Evolutionary conservation across 2,113 vertebrate species (phyloP), one percentile per base, ranked within the genome.

Genomic region (Montifringilla adamsi): DNA sequence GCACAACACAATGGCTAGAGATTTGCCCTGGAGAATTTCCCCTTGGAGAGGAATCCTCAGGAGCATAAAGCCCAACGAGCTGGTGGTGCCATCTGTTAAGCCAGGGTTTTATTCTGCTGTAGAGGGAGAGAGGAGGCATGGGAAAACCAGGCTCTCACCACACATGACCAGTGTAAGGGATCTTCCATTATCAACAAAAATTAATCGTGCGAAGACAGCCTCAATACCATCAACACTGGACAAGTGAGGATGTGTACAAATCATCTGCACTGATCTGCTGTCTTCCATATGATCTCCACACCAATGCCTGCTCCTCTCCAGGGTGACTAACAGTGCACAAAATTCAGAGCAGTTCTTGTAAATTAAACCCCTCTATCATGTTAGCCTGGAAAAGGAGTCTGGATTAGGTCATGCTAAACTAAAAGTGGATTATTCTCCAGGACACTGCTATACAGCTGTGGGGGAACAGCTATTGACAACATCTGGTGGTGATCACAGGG

Each of bases 51-150:
- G 60, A 92, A 78, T 75, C 94, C 90, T 86, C 83, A 86, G 88
- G 90, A 94, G 68, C 56, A 41, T 30, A 90, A 95, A 92, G 62
- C 49, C 69, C 79, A 92, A 95, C 0, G 22, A 92, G 76, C 52
- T 90, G 86, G 68, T 88, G 72, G 79, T 72, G 43, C 93, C 88
- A 94, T 94, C 93, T 96, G 90, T 84, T 94, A 94, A 62, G 7
- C 12, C 37, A 79, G 56, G 37, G 22, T 30, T 90, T 78, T 37
- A 82, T 87, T 90, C 68, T 79, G 41, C 49, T 81, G n/a, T 15
- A 64, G 52, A 86, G 46, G 55, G 30, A 63, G 28, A 85, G 62
- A 74, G 52, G 23, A 55, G 68, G 26, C 33, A 50, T 11, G 21
- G 41, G 33, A 91, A 87, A 85, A 76, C 9, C 43, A 91, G 75